phyloP scores from a whole-genome alignment of 2,888 invertebrate genomes.

The Oscheius sp. region DNA sequence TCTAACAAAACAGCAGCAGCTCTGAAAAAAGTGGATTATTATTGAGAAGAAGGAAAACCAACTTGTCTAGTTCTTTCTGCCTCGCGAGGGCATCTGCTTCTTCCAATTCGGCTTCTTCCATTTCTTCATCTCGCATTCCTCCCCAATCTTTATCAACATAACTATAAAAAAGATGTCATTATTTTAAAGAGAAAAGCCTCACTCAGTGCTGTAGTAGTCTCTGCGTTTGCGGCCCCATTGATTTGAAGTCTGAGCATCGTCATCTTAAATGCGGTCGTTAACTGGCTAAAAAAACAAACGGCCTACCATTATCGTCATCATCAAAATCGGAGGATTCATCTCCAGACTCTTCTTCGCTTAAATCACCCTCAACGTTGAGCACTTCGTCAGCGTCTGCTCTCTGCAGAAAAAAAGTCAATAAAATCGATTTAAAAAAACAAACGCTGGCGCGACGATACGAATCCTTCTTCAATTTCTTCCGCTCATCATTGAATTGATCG shows the following conservation, averaged over 20 bases:
- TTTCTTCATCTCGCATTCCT: constrained; percentile 59
- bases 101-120: constrained; percentile 48
- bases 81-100: constrained; percentile 63
- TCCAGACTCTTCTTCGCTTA: constrained; percentile 41
- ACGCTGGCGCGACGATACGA: constrained; percentile 19
- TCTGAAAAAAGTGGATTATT: constrained; percentile 13
- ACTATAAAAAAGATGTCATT: constrained; percentile 26
- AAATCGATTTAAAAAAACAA: too few species aligned
- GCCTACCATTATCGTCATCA: constrained; percentile 31
- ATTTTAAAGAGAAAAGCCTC: constrained; percentile 17
- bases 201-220: constrained; percentile 71
- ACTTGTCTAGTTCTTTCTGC: constrained; percentile 60
- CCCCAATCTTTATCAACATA: constrained; percentile 62
- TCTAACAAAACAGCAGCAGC: constrained; percentile 8
- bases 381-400: constrained; percentile 45
- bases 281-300: not conserved
- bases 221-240: constrained; percentile 72
- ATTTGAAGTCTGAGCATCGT: constrained; percentile 58
- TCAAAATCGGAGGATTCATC: constrained; percentile 51
- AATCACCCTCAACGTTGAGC: constrained; percentile 59
- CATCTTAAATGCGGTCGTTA: not conserved
- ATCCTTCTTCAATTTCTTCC: constrained; percentile 29
- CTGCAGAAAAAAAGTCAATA: not conserved
- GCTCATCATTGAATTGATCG: constrained; percentile 57
- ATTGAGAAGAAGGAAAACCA: constrained; percentile 29